Evolutionary conservation across 2,888 invertebrate species (phyloP), one percentile per base, ranked within the genome.

Genomic region (Phania funesta): DNA sequence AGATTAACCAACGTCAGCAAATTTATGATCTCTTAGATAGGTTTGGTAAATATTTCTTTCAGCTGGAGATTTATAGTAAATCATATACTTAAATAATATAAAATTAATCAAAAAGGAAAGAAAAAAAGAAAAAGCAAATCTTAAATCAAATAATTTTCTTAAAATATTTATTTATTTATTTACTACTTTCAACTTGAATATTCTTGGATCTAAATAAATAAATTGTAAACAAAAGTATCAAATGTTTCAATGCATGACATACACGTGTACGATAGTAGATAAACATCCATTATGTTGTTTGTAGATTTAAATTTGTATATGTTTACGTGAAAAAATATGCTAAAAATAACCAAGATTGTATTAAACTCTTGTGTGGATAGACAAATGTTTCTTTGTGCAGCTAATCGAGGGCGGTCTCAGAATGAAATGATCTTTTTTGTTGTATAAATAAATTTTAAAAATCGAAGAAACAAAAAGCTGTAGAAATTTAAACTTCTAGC

Each of bases 321-420:
- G 18, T 18, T n/a, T 62, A 11, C 18, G 26, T 3, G 6, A 64
- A 48, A 52, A 44, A 32, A 48, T 48, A 32, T 48, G 32, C 16
- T 20, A 2, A 64, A 64, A 64, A 64, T 64, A 46, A 48, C 32
- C n/a, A 22, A 35, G n/a, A 22, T 64, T 64, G 8, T 64, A 32
- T 22, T 32, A 32, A 32, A 20, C 32, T n/a, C n/a, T 26, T 32
- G 32, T 44, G 32, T n/a, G 54, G 22, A 32, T n/a, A 68, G n/a
- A 54, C 5, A 44, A 16, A 22, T n/a, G 9, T n/a, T n/a, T n/a
- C n/a, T n/a, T n/a, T n/a, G n/a, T n/a, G n/a, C n/a, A n/a, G n/a
- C 0, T 20, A 22, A 20, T 4, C 16, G 50, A 18, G 13, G 35
- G 22, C 0, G 5, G 7, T 13, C 22, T 1, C 3, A 11, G 6